Base-by-base conservation (phyloP, 2,888 invertebrate species). In the Ommatoiulus sabulosus region DNA sequence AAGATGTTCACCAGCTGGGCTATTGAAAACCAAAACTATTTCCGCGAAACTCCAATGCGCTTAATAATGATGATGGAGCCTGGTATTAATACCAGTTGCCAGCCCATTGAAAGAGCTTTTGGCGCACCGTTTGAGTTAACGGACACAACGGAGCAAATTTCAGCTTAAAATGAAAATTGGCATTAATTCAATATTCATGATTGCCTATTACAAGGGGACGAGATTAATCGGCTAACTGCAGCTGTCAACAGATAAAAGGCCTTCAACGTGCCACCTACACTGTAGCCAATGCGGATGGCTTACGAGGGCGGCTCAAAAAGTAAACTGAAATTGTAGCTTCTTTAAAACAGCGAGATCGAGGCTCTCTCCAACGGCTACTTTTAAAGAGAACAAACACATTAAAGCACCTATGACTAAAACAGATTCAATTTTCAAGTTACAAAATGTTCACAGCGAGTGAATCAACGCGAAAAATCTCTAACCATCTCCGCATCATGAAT, bases 181-280 rank as follows among this genome's bases (percentile, higher is more conserved):
- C 80, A 80, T 80, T 80, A 80, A 80, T 80, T 80, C 80, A 80
- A 80, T 80, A 80, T 80, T 80, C 80, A 80, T 80, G 80, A 80
- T 80, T 80, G 80, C 80, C 80, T 12, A 35, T 80, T 80, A 80
- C 80, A 80, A 35, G 80, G 35, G 35, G 80, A 80, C 24, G 24
- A 80, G 80, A 80, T 80, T 80, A 80, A 80, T 80, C 80, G 80
- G 80, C 80, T 24, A 80, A 80, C 80, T 80, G 35, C 80, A 80
- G 80, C 80, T 80, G 80, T 80, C 80, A 80, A 80, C 80, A 80
- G 10, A 80, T 80, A 80, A 80, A 80, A 80, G 80, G 12, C 43
- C 80, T 10, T 12, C 80, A 80, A 15, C 12, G 35, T 35, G 80
- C 35, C 35, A 35, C 80, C 80, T 8, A 43, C 35, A 35, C 80